Conservation (phyloP, 1,140 invertebrate species). For the Heterodera schachtii region DNA sequence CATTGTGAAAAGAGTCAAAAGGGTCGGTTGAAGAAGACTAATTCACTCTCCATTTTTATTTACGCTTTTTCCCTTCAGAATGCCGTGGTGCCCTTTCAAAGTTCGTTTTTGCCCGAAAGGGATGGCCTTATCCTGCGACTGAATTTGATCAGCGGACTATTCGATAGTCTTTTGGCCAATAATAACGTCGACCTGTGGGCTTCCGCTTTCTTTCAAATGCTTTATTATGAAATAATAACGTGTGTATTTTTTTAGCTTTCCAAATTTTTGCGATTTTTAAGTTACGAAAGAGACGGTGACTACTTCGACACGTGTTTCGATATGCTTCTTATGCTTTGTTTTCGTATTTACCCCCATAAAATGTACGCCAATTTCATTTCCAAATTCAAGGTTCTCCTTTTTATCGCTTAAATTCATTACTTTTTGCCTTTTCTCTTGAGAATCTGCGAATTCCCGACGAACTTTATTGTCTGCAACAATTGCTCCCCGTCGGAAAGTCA, state of each 20-base stretch:
- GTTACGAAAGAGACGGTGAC: slow-evolving; percentile 28
- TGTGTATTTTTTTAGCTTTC: slow-evolving; percentile 7
- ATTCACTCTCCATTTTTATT: too few species aligned
- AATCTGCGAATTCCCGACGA: slow-evolving; percentile 44
- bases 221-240: slow-evolving; percentile 53
- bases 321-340: slow-evolving; percentile 53
- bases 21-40: slow-evolving; percentile 11
- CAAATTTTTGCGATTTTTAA: slow-evolving; percentile 9
- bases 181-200: slow-evolving; percentile 45
- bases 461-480: slow-evolving; percentile 45
- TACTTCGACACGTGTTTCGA: slow-evolving; percentile 58
- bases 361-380: slow-evolving; percentile 41
- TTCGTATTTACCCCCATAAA: slow-evolving; percentile 33
- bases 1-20: slow-evolving; percentile 45
- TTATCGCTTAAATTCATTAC: not conserved
- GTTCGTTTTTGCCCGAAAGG: slow-evolving; percentile 45
- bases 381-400: slow-evolving; percentile 44
- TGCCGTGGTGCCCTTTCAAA: slow-evolving; percentile 38
- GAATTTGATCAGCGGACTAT: slow-evolving; percentile 57
- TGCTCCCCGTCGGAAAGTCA: slow-evolving; percentile 45
- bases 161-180: slow-evolving; percentile 48
- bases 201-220: slow-evolving; percentile 49
- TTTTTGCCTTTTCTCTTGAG: slow-evolving; percentile 17
- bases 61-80: slow-evolving; percentile 28
- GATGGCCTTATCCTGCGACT: slow-evolving; percentile 47